Base-by-base conservation (phyloP, 2,797 vertebrate species). In the Nyctibius grandis region DNA sequence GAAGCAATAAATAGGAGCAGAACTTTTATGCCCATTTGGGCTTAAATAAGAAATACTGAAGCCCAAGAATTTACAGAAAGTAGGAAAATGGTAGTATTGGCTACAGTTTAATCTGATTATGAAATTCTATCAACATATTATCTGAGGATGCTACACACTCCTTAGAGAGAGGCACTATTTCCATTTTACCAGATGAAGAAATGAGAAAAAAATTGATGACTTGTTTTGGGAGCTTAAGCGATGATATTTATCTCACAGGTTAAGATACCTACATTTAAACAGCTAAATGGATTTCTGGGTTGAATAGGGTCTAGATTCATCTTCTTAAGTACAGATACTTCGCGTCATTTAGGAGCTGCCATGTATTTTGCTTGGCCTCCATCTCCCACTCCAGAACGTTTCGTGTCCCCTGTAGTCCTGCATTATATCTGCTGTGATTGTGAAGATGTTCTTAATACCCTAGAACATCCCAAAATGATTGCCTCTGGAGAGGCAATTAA, bases 171-270 rank as follows among this genome's bases (percentile, higher is more conserved):
- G 34, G 6, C 9, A 36, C 11, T 82, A 25, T 33, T 78, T 64
- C 17, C 12, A 29, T 84, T 87, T 65, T 23, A 59, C 15, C 26
- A 70, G 9, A 25, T 4, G 54, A 77, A 61, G 47, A 81, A 91
- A 54, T 15, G 3, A 67, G 8, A 56, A 78, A 83, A 69, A 63
- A 57, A 57, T 0, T 8, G 16, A 33, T 65, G 0, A 16, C 1
- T 61, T 51, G 2, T 8, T 25, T 63, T 5, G 5, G 29, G 45
- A 91, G 4, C 5, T 38, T 15, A 38, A 23, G 4, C 15, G 81
- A 29, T 44, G 3, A 11, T 22, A 54, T 73, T 69, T 56, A 15
- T 56, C 19, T 63, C 25, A 36, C 19, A 28, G 48, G 6, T 50
- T 25, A 60, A 50, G 15, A 19, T 25, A 34, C 6, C 25, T 56